A percentile compares a stretch with the other conserved stretches of the same genome.
Conservation (phyloP, 2,888 invertebrate species). For the Mythimna impura region DNA sequence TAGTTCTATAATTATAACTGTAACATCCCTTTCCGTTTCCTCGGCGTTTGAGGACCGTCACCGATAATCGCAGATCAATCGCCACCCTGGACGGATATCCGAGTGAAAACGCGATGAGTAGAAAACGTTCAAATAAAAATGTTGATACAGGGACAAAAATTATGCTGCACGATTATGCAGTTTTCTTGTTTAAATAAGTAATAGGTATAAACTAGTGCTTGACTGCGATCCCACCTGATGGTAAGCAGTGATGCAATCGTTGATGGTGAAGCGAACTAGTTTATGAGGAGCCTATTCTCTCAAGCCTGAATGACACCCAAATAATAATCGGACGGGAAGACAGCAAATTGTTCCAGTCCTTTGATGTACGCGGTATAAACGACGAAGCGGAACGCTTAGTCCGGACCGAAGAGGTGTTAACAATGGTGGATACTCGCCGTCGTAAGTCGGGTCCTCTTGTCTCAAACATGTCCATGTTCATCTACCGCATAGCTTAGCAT, state of each 20-base stretch:
- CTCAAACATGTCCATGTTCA: slow-evolving; percentile 20
- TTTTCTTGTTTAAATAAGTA: too few species aligned
- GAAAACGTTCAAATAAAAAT: slow-evolving; percentile 6
- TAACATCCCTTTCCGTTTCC: slow-evolving; percentile 81
- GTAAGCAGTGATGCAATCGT: too few species aligned
- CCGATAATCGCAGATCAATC: slow-evolving; percentile 78
- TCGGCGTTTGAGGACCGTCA: slow-evolving; percentile 65
- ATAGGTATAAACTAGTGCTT: too few species aligned
- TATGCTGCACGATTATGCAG: slow-evolving; percentile 11
- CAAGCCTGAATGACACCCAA: too few species aligned
- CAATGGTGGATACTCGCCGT: too few species aligned
- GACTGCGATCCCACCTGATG: too few species aligned
- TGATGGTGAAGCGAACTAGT: too few species aligned
- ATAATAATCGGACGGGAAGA: too few species aligned
- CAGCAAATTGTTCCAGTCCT: too few species aligned
- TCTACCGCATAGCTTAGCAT: slow-evolving; percentile 14
- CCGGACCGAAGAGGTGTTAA: too few species aligned
- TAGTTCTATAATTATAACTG: slow-evolving; percentile 74
- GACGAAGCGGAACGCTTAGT: not conserved
- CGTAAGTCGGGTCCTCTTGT: not conserved
- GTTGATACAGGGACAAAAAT: slow-evolving; percentile 12
- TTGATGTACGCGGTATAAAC: too few species aligned
- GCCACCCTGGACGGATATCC: slow-evolving; percentile 75
- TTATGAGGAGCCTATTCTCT: too few species aligned
- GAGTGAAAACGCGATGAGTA: slow-evolving; percentile 43